Percentiles rank a stretch among this genome's conserved stretches.
Conservation (phyloP, 2,113 vertebrate genomes). For the Polypterus bichir region DNA sequence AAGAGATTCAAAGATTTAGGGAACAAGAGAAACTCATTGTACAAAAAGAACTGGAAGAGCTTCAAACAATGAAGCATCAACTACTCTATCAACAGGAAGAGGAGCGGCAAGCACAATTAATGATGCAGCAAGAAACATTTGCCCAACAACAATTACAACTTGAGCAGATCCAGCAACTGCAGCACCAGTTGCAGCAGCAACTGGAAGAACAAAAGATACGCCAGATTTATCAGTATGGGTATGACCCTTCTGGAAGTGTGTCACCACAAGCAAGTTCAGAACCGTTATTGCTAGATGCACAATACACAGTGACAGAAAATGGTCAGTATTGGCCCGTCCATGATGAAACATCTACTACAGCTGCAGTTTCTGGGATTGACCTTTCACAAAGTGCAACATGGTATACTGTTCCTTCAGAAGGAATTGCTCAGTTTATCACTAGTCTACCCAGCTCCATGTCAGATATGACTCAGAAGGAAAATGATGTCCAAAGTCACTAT, state of each 20-base stretch:
- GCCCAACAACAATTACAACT: slow-evolving; percentile 86
- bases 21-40: slow-evolving; percentile 94
- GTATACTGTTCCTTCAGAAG: slow-evolving; percentile 61
- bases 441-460: slow-evolving; percentile 58
- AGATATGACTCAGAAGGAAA: slow-evolving; percentile 62
- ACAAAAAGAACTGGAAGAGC: slow-evolving; percentile 87
- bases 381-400: slow-evolving; percentile 52
- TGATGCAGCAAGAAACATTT: slow-evolving; percentile 89
- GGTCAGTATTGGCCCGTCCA: slow-evolving; percentile 80
- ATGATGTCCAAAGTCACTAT: slow-evolving; percentile 59
- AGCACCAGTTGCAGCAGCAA: slow-evolving; percentile 87
- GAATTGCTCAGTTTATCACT: slow-evolving; percentile 53
- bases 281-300: slow-evolving; percentile 67
- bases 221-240: slow-evolving; percentile 71
- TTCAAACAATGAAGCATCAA: slow-evolving; percentile 91
- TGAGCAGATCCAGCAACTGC: slow-evolving; percentile 89
- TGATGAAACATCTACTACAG: slow-evolving; percentile 58
- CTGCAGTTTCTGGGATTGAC: slow-evolving; percentile 51
- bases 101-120: slow-evolving; percentile 85
- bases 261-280: slow-evolving; percentile 59
- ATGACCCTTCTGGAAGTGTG: slow-evolving; percentile 49
- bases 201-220: slow-evolving; percentile 82
- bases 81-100: slow-evolving; percentile 90
- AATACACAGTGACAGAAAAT: slow-evolving; percentile 67
- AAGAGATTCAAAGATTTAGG: slow-evolving; percentile 91